Conservation (phyloP, 2,888 invertebrate genomes). For the Criorhina ranunculi region DNA sequence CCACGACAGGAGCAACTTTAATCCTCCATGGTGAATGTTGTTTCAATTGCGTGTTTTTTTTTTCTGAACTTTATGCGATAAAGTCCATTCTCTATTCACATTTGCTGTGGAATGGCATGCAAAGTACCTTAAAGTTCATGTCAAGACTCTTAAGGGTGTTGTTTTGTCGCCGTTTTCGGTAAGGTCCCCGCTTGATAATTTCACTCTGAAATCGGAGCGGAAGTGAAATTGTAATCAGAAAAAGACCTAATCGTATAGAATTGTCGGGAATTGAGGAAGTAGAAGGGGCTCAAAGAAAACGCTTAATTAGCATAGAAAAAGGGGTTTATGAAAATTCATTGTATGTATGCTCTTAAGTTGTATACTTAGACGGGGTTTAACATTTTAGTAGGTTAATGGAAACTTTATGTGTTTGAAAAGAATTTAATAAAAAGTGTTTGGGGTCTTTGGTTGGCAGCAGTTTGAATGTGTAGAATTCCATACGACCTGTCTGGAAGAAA, state of each 20-base stretch:
- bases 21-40: conserved; percentile 45
- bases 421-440: not conserved
- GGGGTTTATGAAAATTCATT: not conserved
- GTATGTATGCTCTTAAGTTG: not conserved
- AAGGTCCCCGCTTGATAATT: conserved; percentile 11
- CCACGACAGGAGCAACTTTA: conserved; percentile 21
- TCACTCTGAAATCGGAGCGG: conserved; percentile 34
- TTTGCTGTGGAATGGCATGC: conserved; percentile 1
- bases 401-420: not conserved
- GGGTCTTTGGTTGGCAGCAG: not conserved
- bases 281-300: not conserved
- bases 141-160: conserved; percentile 28
- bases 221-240: conserved; percentile 42
- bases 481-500: too few species aligned
- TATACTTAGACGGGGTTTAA: not conserved
- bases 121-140: conserved; percentile 42
- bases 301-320: conserved; percentile 16
- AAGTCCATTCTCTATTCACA: conserved; percentile 8
- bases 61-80: conserved; percentile 19
- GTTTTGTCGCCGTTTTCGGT: conserved; percentile 31
- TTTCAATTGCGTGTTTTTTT: conserved; percentile 10
- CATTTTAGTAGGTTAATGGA: not conserved
- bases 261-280: conserved; percentile 1
- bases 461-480: too few species aligned
- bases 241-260: conserved; percentile 24